Conservation (phyloP, 2,888 invertebrate species). For the Fissipunctia ypsillon region DNA sequence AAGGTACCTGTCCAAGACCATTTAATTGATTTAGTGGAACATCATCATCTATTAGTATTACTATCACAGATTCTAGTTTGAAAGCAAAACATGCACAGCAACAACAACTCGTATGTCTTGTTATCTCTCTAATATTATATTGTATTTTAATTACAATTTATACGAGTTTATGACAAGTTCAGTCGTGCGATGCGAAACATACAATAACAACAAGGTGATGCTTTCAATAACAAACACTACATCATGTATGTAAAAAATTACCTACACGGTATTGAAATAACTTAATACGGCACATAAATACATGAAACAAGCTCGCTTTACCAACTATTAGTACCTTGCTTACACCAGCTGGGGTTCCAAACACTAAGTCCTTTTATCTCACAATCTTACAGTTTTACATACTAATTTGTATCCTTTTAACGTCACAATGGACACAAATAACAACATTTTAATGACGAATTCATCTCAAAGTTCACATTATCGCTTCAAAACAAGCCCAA, state of each 20-base stretch:
- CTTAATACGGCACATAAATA: conserved; percentile 46
- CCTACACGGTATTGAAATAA: conserved; percentile 45
- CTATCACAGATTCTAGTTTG: conserved; percentile 1
- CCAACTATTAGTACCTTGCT: conserved; percentile 68
- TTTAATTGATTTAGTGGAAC: not conserved
- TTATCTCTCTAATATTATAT: conserved; percentile 31
- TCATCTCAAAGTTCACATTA: conserved; percentile 53
- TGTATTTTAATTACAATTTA: conserved; percentile 7
- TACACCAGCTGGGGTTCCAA: conserved; percentile 81
- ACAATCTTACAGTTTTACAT: conserved; percentile 67
- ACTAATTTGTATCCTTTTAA: conserved; percentile 49
- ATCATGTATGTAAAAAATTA: conserved; percentile 46
- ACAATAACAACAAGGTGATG: conserved; percentile 46
- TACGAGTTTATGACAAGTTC: conserved; percentile 3
- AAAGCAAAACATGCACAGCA: conserved; percentile 21
- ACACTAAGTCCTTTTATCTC: conserved; percentile 70
- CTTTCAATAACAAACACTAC: conserved; percentile 46
- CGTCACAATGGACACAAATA: conserved; percentile 53
- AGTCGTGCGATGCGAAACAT: conserved; percentile 23
- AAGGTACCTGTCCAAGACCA: not conserved
- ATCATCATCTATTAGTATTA: not conserved
- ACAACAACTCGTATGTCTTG: conserved; percentile 16
- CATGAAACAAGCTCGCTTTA: conserved; percentile 64
- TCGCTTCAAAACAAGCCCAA: conserved; percentile 79
- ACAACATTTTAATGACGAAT: conserved; percentile 60